These are phyloP conservation scores for Arenaria interpres DNA, from an alignment of 2,113 vertebrate genomes.

Conservation along the genomic window DNA sequence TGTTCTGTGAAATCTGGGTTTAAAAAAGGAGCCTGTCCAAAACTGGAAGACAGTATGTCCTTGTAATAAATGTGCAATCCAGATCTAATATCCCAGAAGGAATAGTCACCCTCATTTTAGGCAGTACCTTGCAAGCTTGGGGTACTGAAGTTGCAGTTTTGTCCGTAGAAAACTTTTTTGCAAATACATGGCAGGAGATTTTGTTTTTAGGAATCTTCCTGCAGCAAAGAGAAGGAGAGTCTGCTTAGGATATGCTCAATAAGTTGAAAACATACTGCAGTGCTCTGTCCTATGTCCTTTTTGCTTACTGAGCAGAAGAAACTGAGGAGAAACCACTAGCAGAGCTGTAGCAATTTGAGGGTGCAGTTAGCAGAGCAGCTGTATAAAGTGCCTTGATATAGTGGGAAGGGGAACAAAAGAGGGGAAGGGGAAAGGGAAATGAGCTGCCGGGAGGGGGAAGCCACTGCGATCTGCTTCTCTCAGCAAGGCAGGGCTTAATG, in stretches of 20 bases:
- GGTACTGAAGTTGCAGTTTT: not conserved
- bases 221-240: not conserved
- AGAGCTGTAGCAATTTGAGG: not conserved
- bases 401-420: not conserved
- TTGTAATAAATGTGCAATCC: accelerated
- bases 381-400: not conserved
- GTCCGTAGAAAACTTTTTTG: not conserved
- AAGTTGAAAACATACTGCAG: not conserved
- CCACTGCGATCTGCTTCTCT: not conserved
- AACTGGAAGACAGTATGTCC: not conserved
- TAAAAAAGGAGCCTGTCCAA: not conserved
- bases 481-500: not conserved
- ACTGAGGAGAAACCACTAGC: not conserved
- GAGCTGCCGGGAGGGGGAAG: not conserved
- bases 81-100: not conserved
- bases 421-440: not conserved
- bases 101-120: not conserved
- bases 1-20: not conserved
- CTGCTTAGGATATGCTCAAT: not conserved
- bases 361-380: not conserved
- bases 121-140: not conserved
- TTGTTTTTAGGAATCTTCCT: not conserved
- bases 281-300: not conserved
- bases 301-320: not conserved
- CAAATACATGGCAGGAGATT: not conserved